These are phyloP conservation scores for Centropus bengalensis DNA, from an alignment of 2,113 vertebrate species.

Conservation along the genomic window DNA sequence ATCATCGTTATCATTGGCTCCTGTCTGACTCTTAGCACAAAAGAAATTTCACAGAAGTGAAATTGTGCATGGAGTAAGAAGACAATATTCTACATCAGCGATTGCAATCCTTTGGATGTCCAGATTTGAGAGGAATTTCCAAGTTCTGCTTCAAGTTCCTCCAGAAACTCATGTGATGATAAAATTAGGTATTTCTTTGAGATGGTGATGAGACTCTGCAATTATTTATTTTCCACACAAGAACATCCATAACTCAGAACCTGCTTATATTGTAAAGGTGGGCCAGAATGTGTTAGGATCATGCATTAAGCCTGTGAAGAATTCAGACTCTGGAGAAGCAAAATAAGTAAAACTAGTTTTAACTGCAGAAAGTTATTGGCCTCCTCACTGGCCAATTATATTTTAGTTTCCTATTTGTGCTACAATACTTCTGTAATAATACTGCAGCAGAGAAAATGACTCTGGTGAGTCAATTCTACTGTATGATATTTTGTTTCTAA, in stretches of 20 bases:
- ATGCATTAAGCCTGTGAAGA: not conserved
- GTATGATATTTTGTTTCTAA: conserved; percentile 47
- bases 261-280: not conserved
- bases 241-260: not conserved
- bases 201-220: not conserved
- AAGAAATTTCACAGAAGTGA: not conserved
- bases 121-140: not conserved
- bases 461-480: conserved; percentile 22
- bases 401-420: conserved; percentile 24
- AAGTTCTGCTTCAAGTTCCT: not conserved
- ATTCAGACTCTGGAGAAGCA: not conserved
- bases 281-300: not conserved
- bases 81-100: not conserved
- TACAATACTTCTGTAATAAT: conserved; percentile 39
- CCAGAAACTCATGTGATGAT: not conserved
- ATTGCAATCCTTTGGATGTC: not conserved
- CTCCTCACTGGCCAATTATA: conserved; percentile 23
- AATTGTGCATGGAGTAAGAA: not conserved
- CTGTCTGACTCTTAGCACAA: not conserved
- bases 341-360: conserved; percentile 12
- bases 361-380: not conserved
- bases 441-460: conserved; percentile 41
- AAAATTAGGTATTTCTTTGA: not conserved
- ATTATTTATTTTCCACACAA: not conserved
- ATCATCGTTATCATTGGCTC: not conserved